Evolutionary conservation across 2,113 vertebrate species (phyloP).

Genomic region (Leuciscus idus): DNA sequence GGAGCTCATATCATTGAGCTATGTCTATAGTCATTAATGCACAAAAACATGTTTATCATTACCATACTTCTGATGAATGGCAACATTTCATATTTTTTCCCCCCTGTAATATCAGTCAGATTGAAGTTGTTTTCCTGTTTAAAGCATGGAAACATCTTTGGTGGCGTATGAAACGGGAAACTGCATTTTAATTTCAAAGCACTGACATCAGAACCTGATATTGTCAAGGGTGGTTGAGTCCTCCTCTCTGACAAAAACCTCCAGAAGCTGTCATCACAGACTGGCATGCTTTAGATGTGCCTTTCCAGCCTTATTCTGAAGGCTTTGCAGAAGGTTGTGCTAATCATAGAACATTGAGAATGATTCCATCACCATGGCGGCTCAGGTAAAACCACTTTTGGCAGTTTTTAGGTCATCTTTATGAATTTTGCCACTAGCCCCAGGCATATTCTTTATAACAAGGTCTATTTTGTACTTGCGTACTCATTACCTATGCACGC

Average conservation of each 20-base stretch:
- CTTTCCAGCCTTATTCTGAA: background rate
- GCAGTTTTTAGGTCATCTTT: slow-evolving; percentile 40
- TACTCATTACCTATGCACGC: slow-evolving; percentile 23
- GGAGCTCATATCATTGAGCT: slow-evolving; percentile 23
- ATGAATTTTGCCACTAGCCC: slow-evolving; percentile 6
- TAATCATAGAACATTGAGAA: slow-evolving; percentile 1
- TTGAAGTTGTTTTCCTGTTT: slow-evolving; percentile 62
- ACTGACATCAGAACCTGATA: slow-evolving; percentile 59
- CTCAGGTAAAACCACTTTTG: slow-evolving; percentile 15
- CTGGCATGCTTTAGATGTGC: slow-evolving; percentile 8
- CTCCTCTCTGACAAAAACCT: slow-evolving; percentile 62
- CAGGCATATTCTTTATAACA: slow-evolving; percentile 7
- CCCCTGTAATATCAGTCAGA: slow-evolving; percentile 41
- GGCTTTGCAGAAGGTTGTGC: background rate
- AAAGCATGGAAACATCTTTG: slow-evolving; percentile 65
- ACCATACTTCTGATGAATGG: slow-evolving; percentile 61
- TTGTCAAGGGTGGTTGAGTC: slow-evolving; percentile 60
- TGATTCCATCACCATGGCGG: slow-evolving; percentile 18
- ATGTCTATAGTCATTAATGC: slow-evolving; percentile 18
- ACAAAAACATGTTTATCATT: slow-evolving; percentile 42
- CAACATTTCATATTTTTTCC: slow-evolving; percentile 55
- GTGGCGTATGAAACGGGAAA: slow-evolving; percentile 62
- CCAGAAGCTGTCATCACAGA: slow-evolving; percentile 65
- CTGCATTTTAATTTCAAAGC: slow-evolving; percentile 74
- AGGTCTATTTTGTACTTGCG: slow-evolving; percentile 19